Evolutionary conservation across 64 coral and sea anemone species (phyloP).

Genomic region (Platygyra sinensis): DNA sequence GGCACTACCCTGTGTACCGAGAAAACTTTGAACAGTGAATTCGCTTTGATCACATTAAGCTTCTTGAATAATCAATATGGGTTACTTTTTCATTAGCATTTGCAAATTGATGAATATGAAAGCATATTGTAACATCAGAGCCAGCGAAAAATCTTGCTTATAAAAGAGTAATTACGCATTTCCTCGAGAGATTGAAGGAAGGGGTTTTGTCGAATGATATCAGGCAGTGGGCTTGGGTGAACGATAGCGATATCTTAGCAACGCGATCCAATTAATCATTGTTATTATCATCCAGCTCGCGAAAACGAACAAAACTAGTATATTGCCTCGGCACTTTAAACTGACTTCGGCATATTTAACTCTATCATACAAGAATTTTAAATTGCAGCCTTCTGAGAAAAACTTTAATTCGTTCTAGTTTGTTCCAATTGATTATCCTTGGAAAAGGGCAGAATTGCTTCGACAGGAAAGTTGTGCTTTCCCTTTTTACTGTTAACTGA

Average conservation of each 20-base stretch:
- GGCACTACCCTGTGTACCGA: no score
- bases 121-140: neutral
- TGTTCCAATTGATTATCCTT: neutral
- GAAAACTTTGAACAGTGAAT: no score
- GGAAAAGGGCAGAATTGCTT: neutral
- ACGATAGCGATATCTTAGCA: neutral
- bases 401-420: neutral
- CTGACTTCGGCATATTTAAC: neutral
- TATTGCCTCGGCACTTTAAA: neutral
- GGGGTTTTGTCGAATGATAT: neutral
- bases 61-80: no score
- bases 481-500: neutral
- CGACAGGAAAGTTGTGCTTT: neutral
- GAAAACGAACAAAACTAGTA: neutral
- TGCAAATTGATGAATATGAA: neutral
- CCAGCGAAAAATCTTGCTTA: neutral
- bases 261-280: slow-evolving; percentile 1
- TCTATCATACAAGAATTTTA: neutral
- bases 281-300: neutral
- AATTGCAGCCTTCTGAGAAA: neutral
- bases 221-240: neutral
- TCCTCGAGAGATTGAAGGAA: neutral
- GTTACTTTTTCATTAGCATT: neutral
- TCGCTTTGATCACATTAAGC: no score
- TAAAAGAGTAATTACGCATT: no score